Evolutionary conservation across 2,797 vertebrate genomes (phyloP).

Genomic region (Gadopsis bispinosus): DNA sequence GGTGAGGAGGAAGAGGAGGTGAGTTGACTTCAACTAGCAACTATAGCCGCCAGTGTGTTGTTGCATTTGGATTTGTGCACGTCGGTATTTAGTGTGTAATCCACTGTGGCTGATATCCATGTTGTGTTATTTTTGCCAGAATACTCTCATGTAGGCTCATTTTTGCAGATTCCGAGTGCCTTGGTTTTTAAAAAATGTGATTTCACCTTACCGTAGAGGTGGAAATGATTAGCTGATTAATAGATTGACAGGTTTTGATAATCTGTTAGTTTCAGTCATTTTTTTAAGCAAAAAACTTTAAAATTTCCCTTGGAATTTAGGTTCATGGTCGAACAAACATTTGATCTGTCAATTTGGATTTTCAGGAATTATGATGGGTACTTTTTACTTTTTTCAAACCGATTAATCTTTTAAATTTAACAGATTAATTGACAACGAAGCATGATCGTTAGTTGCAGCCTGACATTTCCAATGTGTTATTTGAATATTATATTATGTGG

Average conservation of each 20-base stretch:
- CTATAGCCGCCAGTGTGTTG: neutral
- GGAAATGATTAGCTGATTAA: neutral
- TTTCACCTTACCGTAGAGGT: constrained; percentile 8
- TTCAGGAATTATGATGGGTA: neutral
- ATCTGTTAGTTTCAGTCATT: neutral
- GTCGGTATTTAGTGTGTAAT: constrained; percentile 17
- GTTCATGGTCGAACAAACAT: neutral
- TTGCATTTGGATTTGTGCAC: neutral
- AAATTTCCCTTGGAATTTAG: neutral
- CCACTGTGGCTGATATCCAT: neutral
- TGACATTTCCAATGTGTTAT: neutral
- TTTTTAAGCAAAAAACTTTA: no score
- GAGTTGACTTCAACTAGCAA: constrained; percentile 41
- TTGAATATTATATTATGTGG: neutral
- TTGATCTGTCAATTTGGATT: neutral
- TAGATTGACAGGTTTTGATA: neutral
- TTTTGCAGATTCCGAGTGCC: neutral
- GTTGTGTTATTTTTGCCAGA: neutral
- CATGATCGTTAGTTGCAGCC: neutral
- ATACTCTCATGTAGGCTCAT: neutral
- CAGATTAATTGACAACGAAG: neutral
- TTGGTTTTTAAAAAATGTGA: neutral
- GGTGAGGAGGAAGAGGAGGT: constrained; percentile 66
- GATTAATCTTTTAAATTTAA: neutral
- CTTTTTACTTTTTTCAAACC: neutral